Base-by-base conservation (phyloP, 1,140 invertebrate species). In the Ooceraea biroi region DNA sequence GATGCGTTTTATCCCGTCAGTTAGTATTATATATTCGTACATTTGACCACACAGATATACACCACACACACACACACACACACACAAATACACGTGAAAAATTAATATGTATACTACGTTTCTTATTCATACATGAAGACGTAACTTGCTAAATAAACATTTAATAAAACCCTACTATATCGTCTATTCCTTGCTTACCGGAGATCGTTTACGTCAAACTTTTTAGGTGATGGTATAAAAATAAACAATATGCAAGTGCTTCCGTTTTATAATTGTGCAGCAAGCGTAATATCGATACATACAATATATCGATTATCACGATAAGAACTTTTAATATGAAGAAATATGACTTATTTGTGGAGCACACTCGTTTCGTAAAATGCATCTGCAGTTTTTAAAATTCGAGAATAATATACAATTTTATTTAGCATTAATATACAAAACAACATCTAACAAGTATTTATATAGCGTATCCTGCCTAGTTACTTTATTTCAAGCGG, bases 61-160 rank as follows among this genome's bases (percentile, higher is more conserved):
- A 71, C 27, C 5, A 68, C 19, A 58, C 17, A 73, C 5, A 25
- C 66, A 73, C 50, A 88, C 46, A 68, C 65, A 61, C n/a, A 68
- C 5, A 65, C 17, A 50, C 30, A 72, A 27, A 72, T 7, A 73
- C n/a, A 65, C 7, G 17, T 55, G 5, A 85, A 73, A 87, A 84
- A 63, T 90, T 36, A 69, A 83, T 88, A 85, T 91, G 88, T 92
- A 89, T 90, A 85, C 88, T 90, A 90, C 86, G 88, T 90, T 89
- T 88, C 90, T 91, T 90, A 91, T 92, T 88, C 84, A 85, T 88
- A 91, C 74, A 85, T 83, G 68, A 89, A 88, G 66, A 88, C 52
- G 69, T 85, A 88, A 91, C 36, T 91, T 92, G 76, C 89, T 90
- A 93, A 92, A 92, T 92, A 92, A 91, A 91, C 86, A 84, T 87